Evolutionary conservation across 2,888 invertebrate species (phyloP).

Genomic region (Poecilus cupreus): DNA sequence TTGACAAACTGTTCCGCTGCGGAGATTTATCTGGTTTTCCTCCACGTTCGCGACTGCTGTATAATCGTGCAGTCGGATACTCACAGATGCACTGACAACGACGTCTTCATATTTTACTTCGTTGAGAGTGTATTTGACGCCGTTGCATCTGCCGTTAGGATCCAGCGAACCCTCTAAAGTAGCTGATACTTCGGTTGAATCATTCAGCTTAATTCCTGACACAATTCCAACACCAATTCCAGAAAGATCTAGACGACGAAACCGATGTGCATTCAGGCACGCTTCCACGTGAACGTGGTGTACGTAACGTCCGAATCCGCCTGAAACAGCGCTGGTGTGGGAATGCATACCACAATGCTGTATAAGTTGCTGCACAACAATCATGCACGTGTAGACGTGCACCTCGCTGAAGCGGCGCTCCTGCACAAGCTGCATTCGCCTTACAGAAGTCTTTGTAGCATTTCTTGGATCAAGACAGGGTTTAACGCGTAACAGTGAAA

Average conservation of each 20-base stretch:
- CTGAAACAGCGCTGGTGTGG: background rate
- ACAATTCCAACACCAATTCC: background rate
- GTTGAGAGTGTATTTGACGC: background rate
- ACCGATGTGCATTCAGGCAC: background rate
- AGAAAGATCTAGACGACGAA: background rate
- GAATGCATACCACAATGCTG: slow-evolving; percentile 32
- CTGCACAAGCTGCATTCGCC: no score
- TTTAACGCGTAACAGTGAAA: background rate
- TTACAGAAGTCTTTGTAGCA: background rate
- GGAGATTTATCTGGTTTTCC: slow-evolving; percentile 3
- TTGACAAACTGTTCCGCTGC: slow-evolving; percentile 24
- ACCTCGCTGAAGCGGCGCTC: background rate
- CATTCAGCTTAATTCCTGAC: background rate
- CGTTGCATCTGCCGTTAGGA: background rate
- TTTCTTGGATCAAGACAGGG: slow-evolving; percentile 6
- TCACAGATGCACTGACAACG: slow-evolving; percentile 35
- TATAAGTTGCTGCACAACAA: background rate
- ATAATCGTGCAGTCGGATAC: slow-evolving; percentile 50
- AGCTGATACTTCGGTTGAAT: background rate
- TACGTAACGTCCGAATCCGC: no score
- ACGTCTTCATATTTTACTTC: background rate
- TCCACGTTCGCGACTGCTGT: slow-evolving; percentile 39
- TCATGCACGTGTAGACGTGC: background rate
- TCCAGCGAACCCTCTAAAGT: no score
- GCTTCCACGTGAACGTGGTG: background rate